These are phyloP conservation scores for Oreochromis grahami DNA, from an alignment of 2,797 vertebrate species.

Conservation along the genomic window DNA sequence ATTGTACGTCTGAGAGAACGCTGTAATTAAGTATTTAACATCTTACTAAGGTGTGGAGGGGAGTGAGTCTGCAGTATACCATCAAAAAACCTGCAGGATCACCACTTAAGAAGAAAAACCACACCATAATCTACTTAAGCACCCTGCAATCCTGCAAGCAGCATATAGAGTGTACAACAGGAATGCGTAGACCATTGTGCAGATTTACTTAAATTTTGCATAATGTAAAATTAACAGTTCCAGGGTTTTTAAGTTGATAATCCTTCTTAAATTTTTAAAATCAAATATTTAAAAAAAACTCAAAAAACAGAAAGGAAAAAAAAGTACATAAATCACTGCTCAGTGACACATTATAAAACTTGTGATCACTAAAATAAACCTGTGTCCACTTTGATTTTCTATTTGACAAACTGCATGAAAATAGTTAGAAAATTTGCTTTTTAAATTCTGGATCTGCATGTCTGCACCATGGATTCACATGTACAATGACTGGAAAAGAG, in stretches of 20 bases:
- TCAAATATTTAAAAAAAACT: background rate
- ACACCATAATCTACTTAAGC: constrained; percentile 34
- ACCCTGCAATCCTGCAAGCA: background rate
- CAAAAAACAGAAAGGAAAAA: background rate
- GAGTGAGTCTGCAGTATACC: constrained; percentile 24
- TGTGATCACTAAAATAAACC: background rate
- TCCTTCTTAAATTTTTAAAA: background rate
- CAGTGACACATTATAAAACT: background rate
- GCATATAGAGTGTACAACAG: background rate
- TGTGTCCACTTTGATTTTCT: background rate
- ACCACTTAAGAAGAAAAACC: constrained; percentile 11
- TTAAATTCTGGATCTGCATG: background rate
- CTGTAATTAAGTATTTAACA: constrained; percentile 57
- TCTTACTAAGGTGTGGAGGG: constrained; percentile 47
- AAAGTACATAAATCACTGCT: background rate
- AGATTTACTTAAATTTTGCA: background rate
- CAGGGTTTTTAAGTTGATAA: background rate
- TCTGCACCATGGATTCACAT: background rate
- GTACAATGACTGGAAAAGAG: background rate
- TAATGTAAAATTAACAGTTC: background rate
- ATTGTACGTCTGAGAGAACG: constrained; percentile 56
- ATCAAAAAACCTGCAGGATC: constrained; percentile 28
- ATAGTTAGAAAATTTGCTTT: background rate
- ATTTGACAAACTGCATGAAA: background rate
- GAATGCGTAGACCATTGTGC: background rate